Evolutionary conservation across 2,113 vertebrate genomes (phyloP), one percentile per base, ranked within the genome.

Genomic region (Gadus macrocephalus): DNA sequence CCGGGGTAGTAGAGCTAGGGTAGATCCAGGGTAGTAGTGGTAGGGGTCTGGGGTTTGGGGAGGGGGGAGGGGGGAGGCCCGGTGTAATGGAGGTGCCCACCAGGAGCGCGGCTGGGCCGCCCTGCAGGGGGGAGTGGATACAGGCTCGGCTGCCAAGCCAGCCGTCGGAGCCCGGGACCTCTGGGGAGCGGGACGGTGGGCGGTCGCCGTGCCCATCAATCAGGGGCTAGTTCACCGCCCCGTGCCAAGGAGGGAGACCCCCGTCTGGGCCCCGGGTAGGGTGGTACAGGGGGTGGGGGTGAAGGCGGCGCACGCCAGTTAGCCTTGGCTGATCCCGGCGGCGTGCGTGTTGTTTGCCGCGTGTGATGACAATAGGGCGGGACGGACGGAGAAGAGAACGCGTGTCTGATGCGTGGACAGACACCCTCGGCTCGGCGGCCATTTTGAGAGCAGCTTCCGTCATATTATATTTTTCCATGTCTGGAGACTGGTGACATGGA

Each of bases 51-150:
- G 88, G 84, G 87, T 78, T 84, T 78, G 81, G 82, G 83, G 87
- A 86, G 86, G 81, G 85, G 85, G 83, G 88, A 86, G 86, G 84
- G 86, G 86, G 84, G 87, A 83, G 61, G 78, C 79, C 78, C 15
- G 11, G 78, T 86, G 88, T 91, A 91, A 92, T 91, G 90, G 91
- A 92, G 91, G 89, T 91, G 89, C 90, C 91, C 89, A 87, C 81
- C 78, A 90, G 89, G 91, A 91, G 87, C 88, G 84, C 86, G 83
- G 89, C 87, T 87, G 5, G 82, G 78, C 87, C 83, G 86, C 85
- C 80, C 89, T 86, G 89, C 87, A 89, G 74, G 64, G 80, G 82
- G 69, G 80, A 78, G 80, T 3, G 68, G 78, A 80, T 83, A 72
- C 86, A 84, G 86, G 79, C 78, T 81, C 76, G 67, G 72, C 85